Conservation (phyloP, 1,140 invertebrate species). For the Phortica variegata region DNA sequence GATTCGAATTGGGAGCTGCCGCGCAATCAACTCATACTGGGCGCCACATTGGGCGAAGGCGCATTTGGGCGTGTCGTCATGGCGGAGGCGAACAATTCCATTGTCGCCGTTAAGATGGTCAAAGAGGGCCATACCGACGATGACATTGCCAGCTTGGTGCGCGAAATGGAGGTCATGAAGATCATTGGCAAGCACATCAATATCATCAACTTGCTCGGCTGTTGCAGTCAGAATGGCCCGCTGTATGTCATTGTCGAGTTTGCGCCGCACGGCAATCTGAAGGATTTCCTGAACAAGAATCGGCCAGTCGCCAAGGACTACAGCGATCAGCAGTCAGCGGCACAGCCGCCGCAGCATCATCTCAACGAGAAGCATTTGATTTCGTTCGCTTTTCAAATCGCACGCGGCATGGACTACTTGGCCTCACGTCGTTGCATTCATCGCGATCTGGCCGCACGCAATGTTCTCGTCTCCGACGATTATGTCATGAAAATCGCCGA, state of each 20-base stretch:
- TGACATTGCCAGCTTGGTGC: slow-evolving; percentile 95
- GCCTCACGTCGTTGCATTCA: slow-evolving; percentile 93
- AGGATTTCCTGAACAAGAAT: slow-evolving; percentile 89
- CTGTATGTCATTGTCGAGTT: slow-evolving; percentile 95
- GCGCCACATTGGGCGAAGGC: slow-evolving; percentile 86
- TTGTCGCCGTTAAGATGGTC: slow-evolving; percentile 99
- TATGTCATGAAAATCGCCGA: slow-evolving; percentile 95
- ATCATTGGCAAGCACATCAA: slow-evolving; percentile 96
- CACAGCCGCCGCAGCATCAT: slow-evolving; percentile 65
- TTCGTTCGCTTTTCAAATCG: slow-evolving; percentile 95
- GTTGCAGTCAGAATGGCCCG: slow-evolving; percentile 93
- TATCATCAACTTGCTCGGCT: slow-evolving; percentile 95
- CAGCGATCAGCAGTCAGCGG: slow-evolving; percentile 48
- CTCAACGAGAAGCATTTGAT: slow-evolving; percentile 92
- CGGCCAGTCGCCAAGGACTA: slow-evolving; percentile 62
- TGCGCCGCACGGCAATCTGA: slow-evolving; percentile 90
- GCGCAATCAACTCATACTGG: slow-evolving; percentile 72
- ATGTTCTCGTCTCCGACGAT: slow-evolving; percentile 92
- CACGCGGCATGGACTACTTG: slow-evolving; percentile 96
- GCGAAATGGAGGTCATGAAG: slow-evolving; percentile 99
- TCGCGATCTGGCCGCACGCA: slow-evolving; percentile 94
- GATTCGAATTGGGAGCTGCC: slow-evolving; percentile 91
- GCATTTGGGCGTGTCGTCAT: slow-evolving; percentile 93
- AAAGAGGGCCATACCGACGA: slow-evolving; percentile 97
- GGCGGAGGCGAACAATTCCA: slow-evolving; percentile 78